A percentile compares a stretch with the other conserved stretches of the same genome.
phyloP scores from a whole-genome alignment of 2,113 vertebrate genomes.

The Argyrosomus japonicus region DNA sequence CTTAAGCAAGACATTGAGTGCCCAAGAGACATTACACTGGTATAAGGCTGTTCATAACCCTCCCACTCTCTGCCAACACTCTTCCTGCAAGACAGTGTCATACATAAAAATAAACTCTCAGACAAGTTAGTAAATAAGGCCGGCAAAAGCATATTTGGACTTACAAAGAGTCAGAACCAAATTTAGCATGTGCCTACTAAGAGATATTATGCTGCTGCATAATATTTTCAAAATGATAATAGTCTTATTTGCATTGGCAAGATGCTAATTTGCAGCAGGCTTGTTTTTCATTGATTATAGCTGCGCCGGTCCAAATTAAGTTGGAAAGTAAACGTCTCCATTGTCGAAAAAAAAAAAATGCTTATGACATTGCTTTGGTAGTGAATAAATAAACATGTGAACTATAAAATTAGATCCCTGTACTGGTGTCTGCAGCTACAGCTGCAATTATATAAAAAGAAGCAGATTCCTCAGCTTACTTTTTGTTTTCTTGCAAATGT shows the following conservation, averaged over 20 bases:
- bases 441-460: constrained; percentile 2
- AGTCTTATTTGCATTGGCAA: constrained; percentile 31
- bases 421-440: constrained; percentile 1
- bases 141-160: background rate
- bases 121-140: background rate
- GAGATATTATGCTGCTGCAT: constrained; percentile 1
- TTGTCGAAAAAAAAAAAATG: background rate
- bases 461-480: background rate
- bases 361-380: constrained; percentile 9
- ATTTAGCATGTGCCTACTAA: background rate
- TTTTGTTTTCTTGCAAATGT: background rate
- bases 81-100: constrained; percentile 1
- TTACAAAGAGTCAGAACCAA: background rate
- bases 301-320: constrained; percentile 12
- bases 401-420: constrained; percentile 27
- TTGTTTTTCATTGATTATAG: constrained; percentile 28
- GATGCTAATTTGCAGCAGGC: constrained; percentile 28
- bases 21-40: constrained; percentile 6
- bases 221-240: constrained; percentile 12
- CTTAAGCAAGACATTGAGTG: constrained; percentile 40
- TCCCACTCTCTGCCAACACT: background rate
- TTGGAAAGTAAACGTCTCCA: constrained; percentile 8
- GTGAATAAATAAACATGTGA: constrained; percentile 28
- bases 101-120: background rate
- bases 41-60: constrained; percentile 13